Evolutionary conservation across 1,140 invertebrate species (phyloP), one percentile per base, ranked within the genome.

Genomic region (Nephila pilipes): DNA sequence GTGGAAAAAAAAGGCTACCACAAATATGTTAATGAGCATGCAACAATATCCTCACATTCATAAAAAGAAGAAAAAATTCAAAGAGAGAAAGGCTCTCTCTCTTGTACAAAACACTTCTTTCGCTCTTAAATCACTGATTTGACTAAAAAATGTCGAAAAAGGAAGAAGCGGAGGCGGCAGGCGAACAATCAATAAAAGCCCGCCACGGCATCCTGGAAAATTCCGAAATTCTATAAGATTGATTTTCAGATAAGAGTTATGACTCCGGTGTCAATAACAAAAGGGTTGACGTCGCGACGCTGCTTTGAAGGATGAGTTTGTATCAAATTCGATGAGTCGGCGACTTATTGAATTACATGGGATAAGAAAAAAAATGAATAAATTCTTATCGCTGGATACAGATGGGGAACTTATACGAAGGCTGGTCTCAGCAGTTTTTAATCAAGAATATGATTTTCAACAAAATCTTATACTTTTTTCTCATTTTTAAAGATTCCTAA

Each of bases 261-360:
- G n/a, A 55, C n/a, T 46, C 46, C 38, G 32, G 65, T 65, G 60
- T 46, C 87, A 69, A 75, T 69, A 69, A 88, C 60, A 88, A 88
- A 88, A 14, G 63, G 14, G 38, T 83, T 83, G 46, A n/a, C 38
- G 80, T 54, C 80, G 36, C 10, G 29, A 83, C 22, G 25, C 38
- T 16, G 29, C 2, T 22, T 22, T 83, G 80, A 55, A 55, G 80
- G 85, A 58, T 60, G 85, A 32, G 29, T 32, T 36, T 46, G 20
- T 46, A 54, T 81, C 22, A 16, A 83, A 83, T 83, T 83, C 46
- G 54, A 83, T 83, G 85, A 87, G 38, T 87, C 85, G 60, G 58
- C 55, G 16, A 63, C 10, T 60, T 60, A 87, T 65, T 63, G 85
- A 87, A 87, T 87, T 36, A 29, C 18, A n/a, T 1, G 12, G n/a